A percentile compares a stretch with the other conserved stretches of the same genome.
phyloP scores from a whole-genome alignment of 2,888 invertebrate species.

The Athalia rosae region DNA sequence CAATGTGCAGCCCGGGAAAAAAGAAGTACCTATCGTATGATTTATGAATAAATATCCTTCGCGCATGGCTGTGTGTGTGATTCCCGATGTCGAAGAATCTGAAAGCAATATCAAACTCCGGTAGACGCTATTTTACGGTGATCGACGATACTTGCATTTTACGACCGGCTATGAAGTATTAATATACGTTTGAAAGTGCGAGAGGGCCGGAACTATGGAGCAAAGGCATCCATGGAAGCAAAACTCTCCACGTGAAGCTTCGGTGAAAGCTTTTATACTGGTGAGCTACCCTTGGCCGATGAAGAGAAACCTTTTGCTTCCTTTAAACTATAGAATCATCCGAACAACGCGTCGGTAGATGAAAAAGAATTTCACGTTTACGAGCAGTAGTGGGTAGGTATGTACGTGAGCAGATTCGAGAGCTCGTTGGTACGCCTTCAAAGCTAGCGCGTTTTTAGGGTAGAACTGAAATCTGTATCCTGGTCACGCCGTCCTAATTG shows the following conservation, averaged over 20 bases:
- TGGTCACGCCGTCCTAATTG: conserved; percentile 20
- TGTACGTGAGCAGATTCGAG: conserved; percentile 23
- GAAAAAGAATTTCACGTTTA: background rate
- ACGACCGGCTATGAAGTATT: conserved; percentile 29
- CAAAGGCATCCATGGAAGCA: conserved; percentile 20
- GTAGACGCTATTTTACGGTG: conserved; percentile 19
- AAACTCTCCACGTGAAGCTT: conserved; percentile 29
- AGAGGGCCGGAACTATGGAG: conserved; percentile 27
- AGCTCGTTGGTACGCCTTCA: background rate
- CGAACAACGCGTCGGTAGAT: background rate
- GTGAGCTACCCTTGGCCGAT: conserved; percentile 19
- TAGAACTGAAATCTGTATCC: conserved; percentile 13
- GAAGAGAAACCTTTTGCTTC: conserved; percentile 20
- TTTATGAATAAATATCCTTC: conserved; percentile 10
- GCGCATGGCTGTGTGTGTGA: background rate
- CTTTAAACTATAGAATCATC: conserved; percentile 18
- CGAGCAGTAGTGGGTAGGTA: background rate
- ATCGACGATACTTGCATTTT: conserved; percentile 29
- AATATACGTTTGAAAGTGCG: conserved; percentile 14
- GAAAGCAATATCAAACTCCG: background rate
- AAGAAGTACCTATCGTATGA: background rate
- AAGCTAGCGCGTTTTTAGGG: background rate
- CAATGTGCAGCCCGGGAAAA: background rate
- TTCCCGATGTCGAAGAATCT: background rate
- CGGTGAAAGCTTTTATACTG: conserved; percentile 32